Percentiles rank a stretch among this genome's conserved stretches.
phyloP scores from a whole-genome alignment of 2,888 invertebrate species.

The Conus canariensis region DNA sequence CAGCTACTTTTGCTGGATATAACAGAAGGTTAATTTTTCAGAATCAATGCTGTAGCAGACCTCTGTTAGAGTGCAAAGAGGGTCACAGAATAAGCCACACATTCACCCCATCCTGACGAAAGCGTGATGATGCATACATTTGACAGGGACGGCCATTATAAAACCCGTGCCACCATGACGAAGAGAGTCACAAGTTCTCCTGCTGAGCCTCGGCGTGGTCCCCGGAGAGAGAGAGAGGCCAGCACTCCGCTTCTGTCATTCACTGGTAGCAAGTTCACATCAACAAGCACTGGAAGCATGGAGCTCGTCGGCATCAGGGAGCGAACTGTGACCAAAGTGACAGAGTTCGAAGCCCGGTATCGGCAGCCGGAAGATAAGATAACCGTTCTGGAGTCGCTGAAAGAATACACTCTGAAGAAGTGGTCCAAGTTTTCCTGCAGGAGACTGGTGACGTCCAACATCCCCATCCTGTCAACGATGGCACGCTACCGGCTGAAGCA shows the following conservation, averaged over 20 bases:
- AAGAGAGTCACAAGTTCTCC: neutral
- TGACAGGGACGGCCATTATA: neutral
- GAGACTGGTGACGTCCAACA: slow-evolving; percentile 45
- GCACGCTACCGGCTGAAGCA: slow-evolving; percentile 60
- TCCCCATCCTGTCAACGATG: slow-evolving; percentile 65
- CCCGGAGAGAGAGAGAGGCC: too few relatives aligned
- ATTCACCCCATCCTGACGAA: neutral
- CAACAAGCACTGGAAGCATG: slow-evolving; percentile 38
- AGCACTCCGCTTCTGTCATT: neutral
- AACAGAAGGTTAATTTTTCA: too few relatives aligned
- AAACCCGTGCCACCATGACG: neutral
- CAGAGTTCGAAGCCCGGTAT: slow-evolving; percentile 49
- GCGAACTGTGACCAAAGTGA: slow-evolving; percentile 39
- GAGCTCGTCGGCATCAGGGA: slow-evolving; percentile 26
- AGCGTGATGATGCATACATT: neutral
- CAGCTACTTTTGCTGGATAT: too few relatives aligned
- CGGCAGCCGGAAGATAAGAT: slow-evolving; percentile 35
- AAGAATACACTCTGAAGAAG: neutral
- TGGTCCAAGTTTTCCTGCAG: slow-evolving; percentile 37
- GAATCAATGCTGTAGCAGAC: too few relatives aligned
- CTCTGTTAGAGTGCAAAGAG: too few relatives aligned
- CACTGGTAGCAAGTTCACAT: slow-evolving; percentile 12
- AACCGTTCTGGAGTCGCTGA: neutral
- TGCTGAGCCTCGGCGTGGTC: neutral
- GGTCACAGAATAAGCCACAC: too few relatives aligned